phyloP scores from a whole-genome alignment of 1,140 invertebrate genomes.

The Drosophila pachea region DNA sequence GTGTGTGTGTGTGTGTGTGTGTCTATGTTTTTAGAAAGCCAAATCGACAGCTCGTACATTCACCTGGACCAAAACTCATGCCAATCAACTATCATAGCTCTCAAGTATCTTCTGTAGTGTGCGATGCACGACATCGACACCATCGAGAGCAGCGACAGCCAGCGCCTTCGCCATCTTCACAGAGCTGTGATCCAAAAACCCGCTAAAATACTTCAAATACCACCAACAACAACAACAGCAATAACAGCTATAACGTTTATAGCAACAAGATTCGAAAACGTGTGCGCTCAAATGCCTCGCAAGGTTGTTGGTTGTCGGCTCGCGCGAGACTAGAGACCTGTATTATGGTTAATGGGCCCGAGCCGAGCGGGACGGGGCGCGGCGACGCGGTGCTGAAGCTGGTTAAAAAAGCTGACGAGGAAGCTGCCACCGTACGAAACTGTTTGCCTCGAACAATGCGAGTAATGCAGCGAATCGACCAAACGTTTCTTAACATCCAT shows the following conservation, averaged over 20 bases:
- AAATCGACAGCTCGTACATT: slow-evolving; percentile 3
- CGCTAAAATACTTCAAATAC: slow-evolving; percentile 13
- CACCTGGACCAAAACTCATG: slow-evolving; percentile 46
- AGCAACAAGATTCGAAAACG: slow-evolving; percentile 35
- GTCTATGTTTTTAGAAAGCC: slow-evolving; percentile 23
- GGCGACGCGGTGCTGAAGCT: neutral
- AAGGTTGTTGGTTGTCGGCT: slow-evolving; percentile 33
- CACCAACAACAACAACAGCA: slow-evolving; percentile 6
- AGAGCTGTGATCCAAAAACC: slow-evolving; percentile 20
- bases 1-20: too few species aligned
- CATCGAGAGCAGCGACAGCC: slow-evolving; percentile 16
- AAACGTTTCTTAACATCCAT: slow-evolving; percentile 6
- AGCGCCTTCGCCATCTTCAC: slow-evolving; percentile 24
- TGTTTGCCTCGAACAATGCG: slow-evolving; percentile 27
- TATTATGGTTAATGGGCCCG: slow-evolving; percentile 26
- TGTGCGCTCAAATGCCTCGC: slow-evolving; percentile 38
- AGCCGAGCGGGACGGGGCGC: neutral
- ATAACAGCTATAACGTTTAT: neutral
- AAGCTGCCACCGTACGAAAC: slow-evolving; percentile 37
- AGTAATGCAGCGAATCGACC: slow-evolving; percentile 38
- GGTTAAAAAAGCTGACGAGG: slow-evolving; percentile 50
- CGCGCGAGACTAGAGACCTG: slow-evolving; percentile 18
- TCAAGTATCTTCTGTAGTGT: slow-evolving; percentile 62
- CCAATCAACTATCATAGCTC: slow-evolving; percentile 67
- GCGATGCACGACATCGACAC: slow-evolving; percentile 37